These are phyloP conservation scores for Tetragnatha montana DNA, from an alignment of 2,888 invertebrate species.

Conservation along the genomic window DNA sequence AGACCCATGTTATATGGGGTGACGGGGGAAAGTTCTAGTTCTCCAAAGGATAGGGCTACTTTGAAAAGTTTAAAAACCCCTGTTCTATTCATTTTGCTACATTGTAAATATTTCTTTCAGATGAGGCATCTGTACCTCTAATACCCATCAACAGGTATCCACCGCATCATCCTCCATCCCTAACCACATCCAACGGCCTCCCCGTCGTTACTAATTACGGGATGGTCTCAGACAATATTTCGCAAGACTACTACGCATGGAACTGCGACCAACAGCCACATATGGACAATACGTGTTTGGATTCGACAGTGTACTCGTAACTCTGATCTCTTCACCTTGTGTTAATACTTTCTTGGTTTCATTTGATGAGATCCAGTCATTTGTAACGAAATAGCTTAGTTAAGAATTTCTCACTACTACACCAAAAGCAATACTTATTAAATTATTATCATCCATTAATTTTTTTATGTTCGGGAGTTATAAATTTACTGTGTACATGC, in stretches of 20 bases:
- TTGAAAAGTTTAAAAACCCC: too few species aligned
- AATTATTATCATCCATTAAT: too few species aligned
- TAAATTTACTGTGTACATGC: too few species aligned
- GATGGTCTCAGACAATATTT: constrained; percentile 32
- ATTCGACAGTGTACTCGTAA: neutral
- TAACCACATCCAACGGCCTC: constrained; percentile 31
- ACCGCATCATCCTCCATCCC: constrained; percentile 36
- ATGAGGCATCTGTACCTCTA: constrained; percentile 27
- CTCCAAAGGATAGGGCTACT: too few species aligned
- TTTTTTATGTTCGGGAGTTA: too few species aligned
- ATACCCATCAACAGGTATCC: constrained; percentile 29
- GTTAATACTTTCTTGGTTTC: neutral
- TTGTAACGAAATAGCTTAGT: too few species aligned
- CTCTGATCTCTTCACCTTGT: neutral
- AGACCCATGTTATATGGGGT: too few species aligned
- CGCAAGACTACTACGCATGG: constrained; percentile 58
- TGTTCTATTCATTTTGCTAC: too few species aligned
- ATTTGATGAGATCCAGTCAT: neutral
- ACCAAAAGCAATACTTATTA: too few species aligned
- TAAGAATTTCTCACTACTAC: too few species aligned
- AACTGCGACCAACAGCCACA: constrained; percentile 33
- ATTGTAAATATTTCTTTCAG: constrained; percentile 5
- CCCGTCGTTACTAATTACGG: constrained; percentile 4
- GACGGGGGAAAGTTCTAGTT: too few species aligned
- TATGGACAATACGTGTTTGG: neutral